Percentiles rank a stretch among this genome's conserved stretches.
These are phyloP conservation scores for Pygocentrus nattereri DNA, from an alignment of 2,797 vertebrate species.

Conservation along the genomic window DNA sequence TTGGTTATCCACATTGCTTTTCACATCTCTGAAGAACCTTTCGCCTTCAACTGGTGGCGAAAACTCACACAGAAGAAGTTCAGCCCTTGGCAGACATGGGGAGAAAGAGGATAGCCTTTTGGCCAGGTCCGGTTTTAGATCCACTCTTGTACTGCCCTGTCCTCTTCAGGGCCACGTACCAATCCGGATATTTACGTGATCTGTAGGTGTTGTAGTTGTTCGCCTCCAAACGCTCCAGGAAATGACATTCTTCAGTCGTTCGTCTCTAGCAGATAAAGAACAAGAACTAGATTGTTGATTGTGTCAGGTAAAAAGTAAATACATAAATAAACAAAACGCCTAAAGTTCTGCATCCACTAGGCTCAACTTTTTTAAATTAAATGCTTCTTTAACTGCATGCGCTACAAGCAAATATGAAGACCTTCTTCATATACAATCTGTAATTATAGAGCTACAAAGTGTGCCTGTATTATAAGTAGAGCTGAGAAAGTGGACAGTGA, in stretches of 20 bases:
- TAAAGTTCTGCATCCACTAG: too few species aligned
- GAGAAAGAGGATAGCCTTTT: constrained; percentile 98
- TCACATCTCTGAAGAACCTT: constrained; percentile 64
- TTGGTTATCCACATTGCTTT: constrained; percentile 30
- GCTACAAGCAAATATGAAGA: too few species aligned
- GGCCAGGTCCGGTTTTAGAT: constrained; percentile 91
- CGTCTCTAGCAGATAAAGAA: constrained; percentile 82
- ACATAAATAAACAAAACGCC: too few species aligned
- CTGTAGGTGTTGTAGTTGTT: constrained; percentile 99
- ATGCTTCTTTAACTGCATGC: too few species aligned
- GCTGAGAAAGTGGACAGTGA: too few species aligned
- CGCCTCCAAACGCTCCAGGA: constrained; percentile 92
- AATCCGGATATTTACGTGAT: constrained; percentile 92
- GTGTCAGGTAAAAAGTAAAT: too few species aligned
- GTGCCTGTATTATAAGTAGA: too few species aligned
- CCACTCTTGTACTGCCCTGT: constrained; percentile 96
- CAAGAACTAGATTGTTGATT: background rate
- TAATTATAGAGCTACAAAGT: too few species aligned
- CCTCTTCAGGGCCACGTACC: constrained; percentile 97
- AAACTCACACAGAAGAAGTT: constrained; percentile 15
- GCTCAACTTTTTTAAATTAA: too few species aligned
- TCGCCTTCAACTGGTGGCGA: constrained; percentile 5
- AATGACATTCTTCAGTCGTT: constrained; percentile 95
- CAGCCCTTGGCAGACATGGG: constrained; percentile 89
- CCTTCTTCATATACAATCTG: too few species aligned